Evolutionary conservation across 2,113 vertebrate genomes (phyloP), one percentile per base, ranked within the genome.

Genomic region (Otolemur garnettii): DNA sequence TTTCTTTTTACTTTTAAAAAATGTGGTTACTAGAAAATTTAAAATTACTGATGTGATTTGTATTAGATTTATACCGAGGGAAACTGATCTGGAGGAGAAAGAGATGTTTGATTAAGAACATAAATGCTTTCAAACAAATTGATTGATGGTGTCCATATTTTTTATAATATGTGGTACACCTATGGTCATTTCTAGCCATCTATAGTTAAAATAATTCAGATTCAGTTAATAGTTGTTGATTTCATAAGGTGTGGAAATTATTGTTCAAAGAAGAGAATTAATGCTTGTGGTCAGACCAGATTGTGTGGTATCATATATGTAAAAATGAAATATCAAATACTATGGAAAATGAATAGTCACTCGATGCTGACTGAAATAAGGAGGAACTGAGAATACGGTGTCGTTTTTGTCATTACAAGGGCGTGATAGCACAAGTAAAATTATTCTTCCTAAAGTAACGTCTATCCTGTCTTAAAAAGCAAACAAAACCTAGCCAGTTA

Each of bases 151-250:
- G 18, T 45, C 30, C 28, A 82, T 91, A 69, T 38, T 87, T 92
- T 88, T 2, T 84, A 45, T 7, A 72, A 19, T 57, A 5, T 26
- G 92, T 87, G 50, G 22, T 68, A 81, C 35, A 91, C 75, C 87
- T 50, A 89, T 50, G 15, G 14, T 66, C 80, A 6, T 74, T n/a
- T 86, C 24, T 88, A 94, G 22, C 19, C 75, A 50, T 59, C 38
- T 89, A 8, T 89, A 75, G 57, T 91, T 95, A 71, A 80, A 86
- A 45, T 82, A 90, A 95, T 60, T 83, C 64, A 92, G 9, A 71
- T 83, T 92, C 21, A 87, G 28, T 80, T 81, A 80, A 74, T 96
- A 95, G 33, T 72, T 93, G 72, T 50, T 88, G 57, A 78, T 86
- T 83, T 2, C 15, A 42, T 26, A 28, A 74, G 2, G 88, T 88